Base-by-base conservation (phyloP, 2,888 invertebrate species). In the Melieria omissa region DNA sequence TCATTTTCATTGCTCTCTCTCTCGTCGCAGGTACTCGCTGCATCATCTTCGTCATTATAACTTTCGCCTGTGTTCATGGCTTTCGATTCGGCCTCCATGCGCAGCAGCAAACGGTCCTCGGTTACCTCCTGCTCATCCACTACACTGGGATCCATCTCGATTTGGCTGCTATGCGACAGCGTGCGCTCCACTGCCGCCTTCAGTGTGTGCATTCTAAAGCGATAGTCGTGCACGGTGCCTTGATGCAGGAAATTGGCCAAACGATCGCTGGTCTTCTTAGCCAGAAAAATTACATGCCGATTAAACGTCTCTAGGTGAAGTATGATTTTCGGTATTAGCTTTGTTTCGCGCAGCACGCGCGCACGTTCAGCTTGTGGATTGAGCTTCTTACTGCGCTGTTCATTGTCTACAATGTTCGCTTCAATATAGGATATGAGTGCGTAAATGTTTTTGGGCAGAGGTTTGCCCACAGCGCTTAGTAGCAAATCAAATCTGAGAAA, bases 241-340 rank as follows among this genome's bases (percentile, higher is more conserved):
- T 89, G 88, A 75, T 91, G 91, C 16, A 91, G 81, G 76, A 88
- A 89, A 77, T 88, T 89, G 0, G 88, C 80, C 71, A 90, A 79
- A 64, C 89, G 88, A 75, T 81, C 80, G 75, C 88, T 89, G 1
- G 90, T 89, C 81, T 90, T 91, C 73, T 90, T 91, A 2, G 89
- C 88, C 49, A 91, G 83, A 49, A 89, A 80, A 61, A 90, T 88
- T 14, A 91, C 87, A 73, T 88, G 89, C 79, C 89, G 90, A 72
- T 90, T 89, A 76, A 92, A 91, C 76, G 89, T 89, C 84, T 92
- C 92, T 62, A 92, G 88, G 78, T 90, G 90, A 74, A 89, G 88
- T 42, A 92, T 88, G 0, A 91, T 88, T 79, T 89, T 89, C 4
- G 92, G 92, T 79, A 92, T 90, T 44, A 88, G 84, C 77, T 89